A percentile compares a stretch with the other conserved stretches of the same genome.
Evolutionary conservation across 2,797 vertebrate genomes (phyloP).

Genomic region (Aythya fuligula): DNA sequence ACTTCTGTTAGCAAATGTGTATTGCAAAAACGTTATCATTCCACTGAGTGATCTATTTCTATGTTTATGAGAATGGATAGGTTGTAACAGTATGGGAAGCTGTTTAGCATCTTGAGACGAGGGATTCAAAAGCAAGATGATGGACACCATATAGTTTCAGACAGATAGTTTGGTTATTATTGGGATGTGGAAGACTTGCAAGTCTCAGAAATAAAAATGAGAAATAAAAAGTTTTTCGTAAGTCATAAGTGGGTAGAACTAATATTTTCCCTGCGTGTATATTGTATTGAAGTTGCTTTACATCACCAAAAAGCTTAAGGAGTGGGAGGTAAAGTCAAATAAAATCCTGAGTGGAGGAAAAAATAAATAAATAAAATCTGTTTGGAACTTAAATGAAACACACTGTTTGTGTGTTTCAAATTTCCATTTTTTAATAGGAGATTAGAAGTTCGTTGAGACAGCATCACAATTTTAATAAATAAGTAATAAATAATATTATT

Average conservation of each 20-base stretch:
- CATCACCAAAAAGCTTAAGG: background rate
- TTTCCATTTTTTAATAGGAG: background rate
- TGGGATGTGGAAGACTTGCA: background rate
- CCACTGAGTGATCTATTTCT: background rate
- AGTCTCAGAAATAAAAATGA: background rate
- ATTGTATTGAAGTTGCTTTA: background rate
- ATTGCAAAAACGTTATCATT: background rate
- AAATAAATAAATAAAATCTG: background rate
- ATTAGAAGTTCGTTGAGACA: background rate
- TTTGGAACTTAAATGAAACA: background rate
- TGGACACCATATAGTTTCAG: no score
- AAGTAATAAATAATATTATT: no score
- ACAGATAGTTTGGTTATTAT: background rate
- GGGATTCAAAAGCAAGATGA: background rate
- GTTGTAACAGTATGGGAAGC: background rate
- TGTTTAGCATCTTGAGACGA: background rate
- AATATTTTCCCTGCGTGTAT: background rate
- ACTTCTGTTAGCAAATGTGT: background rate
- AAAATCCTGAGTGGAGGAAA: no score
- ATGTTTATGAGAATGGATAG: background rate
- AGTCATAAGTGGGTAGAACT: background rate
- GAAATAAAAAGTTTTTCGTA: background rate
- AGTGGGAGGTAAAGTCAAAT: background rate
- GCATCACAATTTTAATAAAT: background rate
- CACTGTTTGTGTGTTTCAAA: background rate